These are phyloP conservation scores for Polyommatus icarus DNA, from an alignment of 2,888 invertebrate species.

Conservation along the genomic window DNA sequence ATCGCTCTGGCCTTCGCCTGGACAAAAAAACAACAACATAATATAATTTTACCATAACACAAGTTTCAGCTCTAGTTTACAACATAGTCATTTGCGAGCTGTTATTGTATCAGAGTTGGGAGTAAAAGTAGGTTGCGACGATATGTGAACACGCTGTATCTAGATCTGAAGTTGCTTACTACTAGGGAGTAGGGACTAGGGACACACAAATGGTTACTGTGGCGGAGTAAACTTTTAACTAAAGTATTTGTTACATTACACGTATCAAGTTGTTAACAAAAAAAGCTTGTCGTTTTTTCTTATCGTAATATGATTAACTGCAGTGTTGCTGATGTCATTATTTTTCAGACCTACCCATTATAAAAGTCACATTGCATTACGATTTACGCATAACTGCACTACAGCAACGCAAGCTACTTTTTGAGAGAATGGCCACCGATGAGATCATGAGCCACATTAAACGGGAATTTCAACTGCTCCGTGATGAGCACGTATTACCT, in stretches of 20 bases:
- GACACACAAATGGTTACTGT: slow-evolving; percentile 23
- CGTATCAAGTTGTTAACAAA: neutral
- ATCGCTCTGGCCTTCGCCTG: too few species aligned
- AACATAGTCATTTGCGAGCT: slow-evolving; percentile 32
- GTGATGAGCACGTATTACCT: too few species aligned
- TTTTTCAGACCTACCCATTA: too few species aligned
- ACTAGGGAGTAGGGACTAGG: neutral
- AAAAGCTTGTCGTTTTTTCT: neutral
- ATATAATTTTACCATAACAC: neutral
- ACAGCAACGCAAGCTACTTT: too few species aligned
- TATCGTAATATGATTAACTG: too few species aligned
- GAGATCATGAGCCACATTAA: too few species aligned
- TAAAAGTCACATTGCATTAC: too few species aligned
- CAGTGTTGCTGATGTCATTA: too few species aligned
- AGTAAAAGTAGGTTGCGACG: slow-evolving; percentile 34
- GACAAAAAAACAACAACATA: too few species aligned
- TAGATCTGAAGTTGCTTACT: slow-evolving; percentile 30
- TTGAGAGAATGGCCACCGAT: too few species aligned
- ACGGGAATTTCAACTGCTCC: too few species aligned
- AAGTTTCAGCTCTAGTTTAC: slow-evolving; percentile 32
- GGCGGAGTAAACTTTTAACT: neutral
- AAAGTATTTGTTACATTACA: slow-evolving; percentile 15
- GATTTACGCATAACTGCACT: too few species aligned
- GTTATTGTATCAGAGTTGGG: slow-evolving; percentile 30
- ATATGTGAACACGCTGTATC: slow-evolving; percentile 33